A percentile compares a stretch with the other conserved stretches of the same genome.
Evolutionary conservation across 2,113 vertebrate genomes (phyloP).

Genomic region (Psittacus erithacus): DNA sequence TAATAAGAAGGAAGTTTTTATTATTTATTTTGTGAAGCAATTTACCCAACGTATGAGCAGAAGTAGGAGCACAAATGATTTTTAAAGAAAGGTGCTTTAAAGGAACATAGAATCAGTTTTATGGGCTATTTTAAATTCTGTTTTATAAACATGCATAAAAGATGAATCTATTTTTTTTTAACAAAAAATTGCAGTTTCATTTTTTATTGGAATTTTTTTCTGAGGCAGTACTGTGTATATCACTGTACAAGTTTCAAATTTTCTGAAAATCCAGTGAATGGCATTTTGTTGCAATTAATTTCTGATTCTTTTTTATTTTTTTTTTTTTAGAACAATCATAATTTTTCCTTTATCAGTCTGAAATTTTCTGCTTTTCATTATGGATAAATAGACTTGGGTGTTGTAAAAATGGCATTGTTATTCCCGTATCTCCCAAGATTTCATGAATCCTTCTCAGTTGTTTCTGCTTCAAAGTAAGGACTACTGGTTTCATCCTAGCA

Average conservation of each 20-base stretch:
- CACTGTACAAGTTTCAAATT: fast-evolving
- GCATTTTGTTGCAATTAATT: not conserved
- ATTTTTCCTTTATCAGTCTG: not conserved
- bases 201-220: not conserved
- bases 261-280: not conserved
- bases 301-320: not conserved
- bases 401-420: not conserved
- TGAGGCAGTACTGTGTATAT: not conserved
- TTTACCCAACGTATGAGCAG: not conserved
- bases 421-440: not conserved
- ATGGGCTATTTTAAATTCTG: not conserved
- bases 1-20: not conserved
- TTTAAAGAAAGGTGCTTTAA: not conserved
- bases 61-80: not conserved
- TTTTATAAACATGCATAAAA: not conserved
- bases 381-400: not conserved
- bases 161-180: not conserved
- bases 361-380: not conserved
- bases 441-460: not conserved
- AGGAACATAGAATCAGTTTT: not conserved
- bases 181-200: fast-evolving
- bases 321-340: not conserved
- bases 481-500: not conserved
- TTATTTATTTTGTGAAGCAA: not conserved
- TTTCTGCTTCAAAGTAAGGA: not conserved